Percentiles rank a stretch among this genome's conserved stretches.
phyloP scores from a whole-genome alignment of 2,888 invertebrate genomes.

The Sphaeridia pumilis region DNA sequence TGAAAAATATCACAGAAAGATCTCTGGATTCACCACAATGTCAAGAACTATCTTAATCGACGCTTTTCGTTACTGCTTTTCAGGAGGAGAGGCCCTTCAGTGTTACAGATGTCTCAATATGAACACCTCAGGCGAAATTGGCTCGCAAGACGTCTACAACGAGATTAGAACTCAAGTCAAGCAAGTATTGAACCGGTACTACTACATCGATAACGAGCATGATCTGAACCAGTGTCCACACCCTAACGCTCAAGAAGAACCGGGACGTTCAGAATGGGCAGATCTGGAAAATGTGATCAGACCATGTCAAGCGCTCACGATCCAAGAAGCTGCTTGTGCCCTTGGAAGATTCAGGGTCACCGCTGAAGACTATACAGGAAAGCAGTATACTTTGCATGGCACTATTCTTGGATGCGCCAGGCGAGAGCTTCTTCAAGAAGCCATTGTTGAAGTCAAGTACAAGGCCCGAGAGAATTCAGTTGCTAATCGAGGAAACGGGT shows the following conservation, averaged over 20 bases:
- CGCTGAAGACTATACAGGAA: neutral
- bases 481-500: too few species aligned
- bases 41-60: too few species aligned
- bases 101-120: constrained; percentile 28
- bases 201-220: constrained; percentile 18
- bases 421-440: constrained; percentile 16
- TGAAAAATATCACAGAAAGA: too few species aligned
- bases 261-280: constrained; percentile 23
- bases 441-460: constrained; percentile 7
- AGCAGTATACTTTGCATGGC: constrained; percentile 17
- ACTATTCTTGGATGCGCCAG: constrained; percentile 31
- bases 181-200: constrained; percentile 14
- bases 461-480: neutral
- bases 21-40: too few species aligned
- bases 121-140: constrained; percentile 18
- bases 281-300: constrained; percentile 1
- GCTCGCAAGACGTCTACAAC: constrained; percentile 10
- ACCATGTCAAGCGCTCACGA: constrained; percentile 11
- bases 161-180: constrained; percentile 18
- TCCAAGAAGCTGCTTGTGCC: constrained; percentile 24
- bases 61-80: too few species aligned
- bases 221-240: constrained; percentile 24
- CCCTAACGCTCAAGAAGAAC: constrained; percentile 14
- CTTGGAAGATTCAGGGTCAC: constrained; percentile 25
- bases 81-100: too few species aligned